phyloP scores from a whole-genome alignment of 1,140 invertebrate species.

The Magallana angulata region DNA sequence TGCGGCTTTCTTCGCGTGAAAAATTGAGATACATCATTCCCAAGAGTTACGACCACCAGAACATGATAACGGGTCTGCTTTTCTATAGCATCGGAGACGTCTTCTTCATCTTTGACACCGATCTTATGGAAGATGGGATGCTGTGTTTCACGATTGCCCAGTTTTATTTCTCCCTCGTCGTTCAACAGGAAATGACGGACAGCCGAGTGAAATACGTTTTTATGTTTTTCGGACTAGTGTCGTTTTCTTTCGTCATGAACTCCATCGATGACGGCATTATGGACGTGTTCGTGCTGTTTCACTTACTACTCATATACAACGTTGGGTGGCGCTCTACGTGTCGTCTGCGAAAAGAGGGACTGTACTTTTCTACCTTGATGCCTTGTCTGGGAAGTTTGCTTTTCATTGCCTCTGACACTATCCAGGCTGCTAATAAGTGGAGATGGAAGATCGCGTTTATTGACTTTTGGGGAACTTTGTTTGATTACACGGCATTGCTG shows the following conservation, averaged over 20 bases:
- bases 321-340: constrained; percentile 33
- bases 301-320: constrained; percentile 25
- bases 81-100: constrained; percentile 37
- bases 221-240: constrained; percentile 32
- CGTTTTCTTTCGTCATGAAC: constrained; percentile 40
- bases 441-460: neutral
- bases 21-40: neutral
- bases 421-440: constrained; percentile 30
- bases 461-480: constrained; percentile 13
- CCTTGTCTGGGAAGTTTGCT: constrained; percentile 25
- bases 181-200: neutral
- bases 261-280: constrained; percentile 30
- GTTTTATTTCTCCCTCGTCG: constrained; percentile 40
- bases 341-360: neutral
- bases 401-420: constrained; percentile 38
- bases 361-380: neutral
- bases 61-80: constrained; percentile 12
- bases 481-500: constrained; percentile 21
- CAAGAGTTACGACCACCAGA: constrained; percentile 20
- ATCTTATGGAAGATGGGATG: constrained; percentile 38
- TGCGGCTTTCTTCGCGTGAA: constrained; percentile 22
- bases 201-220: constrained; percentile 31
- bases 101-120: constrained; percentile 39
- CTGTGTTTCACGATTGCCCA: constrained; percentile 36
- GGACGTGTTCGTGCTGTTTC: constrained; percentile 28